These are phyloP conservation scores for Odontamblyopus lacepedii DNA, from an alignment of 2,797 vertebrate genomes.

Conservation along the genomic window DNA sequence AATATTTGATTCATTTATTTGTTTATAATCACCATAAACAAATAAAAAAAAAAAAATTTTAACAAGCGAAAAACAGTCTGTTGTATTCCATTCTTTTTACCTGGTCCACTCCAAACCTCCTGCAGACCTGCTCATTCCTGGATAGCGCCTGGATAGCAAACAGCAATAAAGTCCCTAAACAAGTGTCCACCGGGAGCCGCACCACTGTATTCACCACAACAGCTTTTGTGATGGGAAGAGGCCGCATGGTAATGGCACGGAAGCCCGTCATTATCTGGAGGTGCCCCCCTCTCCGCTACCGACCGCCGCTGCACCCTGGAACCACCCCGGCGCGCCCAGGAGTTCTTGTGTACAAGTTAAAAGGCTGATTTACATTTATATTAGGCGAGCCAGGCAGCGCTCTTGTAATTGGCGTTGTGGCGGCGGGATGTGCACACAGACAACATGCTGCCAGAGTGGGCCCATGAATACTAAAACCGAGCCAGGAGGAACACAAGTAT, in stretches of 20 bases:
- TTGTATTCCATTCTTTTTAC: background rate
- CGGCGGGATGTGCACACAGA: constrained; percentile 28
- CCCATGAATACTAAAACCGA: constrained; percentile 2
- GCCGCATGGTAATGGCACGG: constrained; percentile 31
- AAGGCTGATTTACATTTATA: constrained; percentile 71
- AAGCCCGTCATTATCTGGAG: constrained; percentile 57
- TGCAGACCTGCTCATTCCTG: background rate
- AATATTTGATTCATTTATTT: no score
- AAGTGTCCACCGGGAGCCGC: constrained; percentile 20
- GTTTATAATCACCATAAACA: no score
- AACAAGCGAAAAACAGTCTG: no score
- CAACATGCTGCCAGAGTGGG: constrained; percentile 10
- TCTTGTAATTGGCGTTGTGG: constrained; percentile 46
- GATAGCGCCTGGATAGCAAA: background rate
- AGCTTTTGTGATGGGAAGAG: constrained; percentile 28
- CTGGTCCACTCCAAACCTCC: constrained; percentile 5
- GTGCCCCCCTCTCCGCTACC: constrained; percentile 25
- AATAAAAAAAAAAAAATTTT: no score
- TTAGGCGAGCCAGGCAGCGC: constrained; percentile 44
- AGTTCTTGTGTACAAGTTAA: constrained; percentile 52
- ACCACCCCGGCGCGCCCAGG: constrained; percentile 14
- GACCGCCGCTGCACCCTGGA: constrained; percentile 15
- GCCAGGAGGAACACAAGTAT: no score
- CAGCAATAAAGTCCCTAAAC: constrained; percentile 22
- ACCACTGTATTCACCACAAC: constrained; percentile 27